Evolutionary conservation across 2,888 invertebrate genomes (phyloP).

Genomic region (Aphidoletes aphidimyza): DNA sequence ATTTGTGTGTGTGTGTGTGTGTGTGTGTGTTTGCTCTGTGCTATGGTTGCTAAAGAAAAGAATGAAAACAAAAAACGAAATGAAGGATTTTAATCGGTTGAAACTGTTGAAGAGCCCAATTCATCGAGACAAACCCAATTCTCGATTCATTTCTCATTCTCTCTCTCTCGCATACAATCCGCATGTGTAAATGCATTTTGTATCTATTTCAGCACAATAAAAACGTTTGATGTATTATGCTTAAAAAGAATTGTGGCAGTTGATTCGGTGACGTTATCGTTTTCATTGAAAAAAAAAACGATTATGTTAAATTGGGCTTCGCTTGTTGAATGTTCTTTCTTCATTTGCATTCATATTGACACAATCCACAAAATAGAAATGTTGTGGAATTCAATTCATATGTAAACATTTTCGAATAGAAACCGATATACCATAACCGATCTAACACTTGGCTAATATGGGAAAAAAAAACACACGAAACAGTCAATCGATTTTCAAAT

Average conservation of each 20-base stretch:
- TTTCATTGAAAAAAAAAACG: neutral
- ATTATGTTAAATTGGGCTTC: slow-evolving; percentile 30
- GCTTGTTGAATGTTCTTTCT: slow-evolving; percentile 28
- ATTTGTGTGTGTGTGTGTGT: too few species aligned
- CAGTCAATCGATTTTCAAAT: slow-evolving; percentile 23
- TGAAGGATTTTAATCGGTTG: neutral
- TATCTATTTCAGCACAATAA: slow-evolving; percentile 13
- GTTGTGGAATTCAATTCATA: slow-evolving; percentile 40
- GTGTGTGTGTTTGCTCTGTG: too few species aligned
- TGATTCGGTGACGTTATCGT: neutral
- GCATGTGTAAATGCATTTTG: neutral
- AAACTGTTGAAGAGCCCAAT: neutral
- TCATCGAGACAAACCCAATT: neutral
- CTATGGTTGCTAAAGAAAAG: neutral
- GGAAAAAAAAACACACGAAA: slow-evolving; percentile 7
- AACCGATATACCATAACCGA: too few species aligned
- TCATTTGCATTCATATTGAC: slow-evolving; percentile 46
- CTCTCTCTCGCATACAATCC: neutral
- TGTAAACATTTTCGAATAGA: too few species aligned
- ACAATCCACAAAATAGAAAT: slow-evolving; percentile 23
- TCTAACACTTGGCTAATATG: neutral
- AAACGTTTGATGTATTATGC: too few species aligned
- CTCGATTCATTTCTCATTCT: too few species aligned
- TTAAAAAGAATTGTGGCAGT: too few species aligned
- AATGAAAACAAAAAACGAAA: neutral